Base-by-base conservation (phyloP, 2,797 vertebrate species). In the Merluccius polli region DNA sequence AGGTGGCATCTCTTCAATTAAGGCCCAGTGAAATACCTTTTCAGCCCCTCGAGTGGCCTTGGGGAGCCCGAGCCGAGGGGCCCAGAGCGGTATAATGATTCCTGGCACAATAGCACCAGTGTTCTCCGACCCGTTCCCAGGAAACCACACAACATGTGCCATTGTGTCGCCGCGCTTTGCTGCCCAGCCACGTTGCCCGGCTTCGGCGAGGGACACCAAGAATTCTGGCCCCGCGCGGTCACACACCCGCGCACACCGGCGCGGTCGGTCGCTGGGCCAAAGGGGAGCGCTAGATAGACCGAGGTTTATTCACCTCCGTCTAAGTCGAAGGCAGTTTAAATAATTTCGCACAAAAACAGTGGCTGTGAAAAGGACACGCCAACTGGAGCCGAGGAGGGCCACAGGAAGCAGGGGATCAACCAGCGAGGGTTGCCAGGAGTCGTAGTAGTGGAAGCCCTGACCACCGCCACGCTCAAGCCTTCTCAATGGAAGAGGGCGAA, bases 101-200 rank as follows among this genome's bases (percentile, higher is more conserved):
- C 90, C 90, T 90, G 92, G 91, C 93, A 95, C 93, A 95, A 95
- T 93, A 91, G 89, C 79, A 38, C 86, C 85, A 92, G 92, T 95
- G 94, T 95, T 94, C 87, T 83, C 82, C 81, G 77, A 89, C 81
- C 88, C 79, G 92, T 95, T 95, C 94, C 94, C 94, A 95, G 94
- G 94, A 94, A 93, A 93, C 93, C 85, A 69, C 93, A 94, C 93
- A 94, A 94, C 93, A 93, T 89, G 91, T 86, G 86, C 89, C 91
- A 94, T 95, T 95, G 94, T 94, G 89, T 86, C n/a, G 79, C 86
- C 85, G 84, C 87, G 90, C 90, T 95, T 93, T 94, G 92, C 94
- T 94, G 93, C 88, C 93, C 89, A 79, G 82, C 93, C 93, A 93
- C 93, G 93, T 94, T 93, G 91, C 88, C 87, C 31, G 82, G 92